Percentiles rank a stretch among this genome's conserved stretches.
Conservation (phyloP, 2,888 invertebrate genomes). For the Sympetrum striolatum region DNA sequence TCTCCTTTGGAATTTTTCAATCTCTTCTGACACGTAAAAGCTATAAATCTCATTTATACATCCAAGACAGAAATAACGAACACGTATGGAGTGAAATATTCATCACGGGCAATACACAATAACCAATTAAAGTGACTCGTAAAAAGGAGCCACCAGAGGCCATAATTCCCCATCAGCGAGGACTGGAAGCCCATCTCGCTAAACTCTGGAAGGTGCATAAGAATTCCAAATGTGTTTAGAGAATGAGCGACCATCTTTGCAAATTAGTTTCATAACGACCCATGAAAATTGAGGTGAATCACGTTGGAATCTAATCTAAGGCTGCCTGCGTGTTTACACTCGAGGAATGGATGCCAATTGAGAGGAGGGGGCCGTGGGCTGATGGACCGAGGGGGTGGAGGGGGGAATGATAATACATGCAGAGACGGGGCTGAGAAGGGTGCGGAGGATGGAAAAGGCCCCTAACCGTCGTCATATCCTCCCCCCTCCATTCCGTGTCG, state of each 20-base stretch:
- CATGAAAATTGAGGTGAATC: conserved; percentile 43
- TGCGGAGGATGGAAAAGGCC: neutral
- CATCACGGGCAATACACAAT: neutral
- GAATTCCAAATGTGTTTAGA: conserved; percentile 21
- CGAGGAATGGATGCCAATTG: conserved; percentile 17
- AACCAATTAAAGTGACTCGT: neutral
- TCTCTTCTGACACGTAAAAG: too few relatives aligned
- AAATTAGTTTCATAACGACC: conserved; percentile 34
- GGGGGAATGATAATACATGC: neutral
- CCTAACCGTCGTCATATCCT: neutral
- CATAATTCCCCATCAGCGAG: neutral
- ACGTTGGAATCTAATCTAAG: conserved; percentile 30
- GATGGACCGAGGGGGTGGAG: neutral
- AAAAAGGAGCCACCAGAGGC: neutral
- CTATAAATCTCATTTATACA: too few relatives aligned
- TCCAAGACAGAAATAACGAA: too few relatives aligned
- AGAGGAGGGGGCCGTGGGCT: neutral
- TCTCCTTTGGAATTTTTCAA: too few relatives aligned
- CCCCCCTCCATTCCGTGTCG: neutral
- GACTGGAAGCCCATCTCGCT: neutral
- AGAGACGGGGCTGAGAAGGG: neutral
- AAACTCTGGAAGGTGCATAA: conserved; percentile 5
- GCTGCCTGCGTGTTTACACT: conserved; percentile 12
- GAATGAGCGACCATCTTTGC: conserved; percentile 32
- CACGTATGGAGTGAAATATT: too few relatives aligned